Conservation (phyloP, 2,113 vertebrate species). For the Psettodes erumei region DNA sequence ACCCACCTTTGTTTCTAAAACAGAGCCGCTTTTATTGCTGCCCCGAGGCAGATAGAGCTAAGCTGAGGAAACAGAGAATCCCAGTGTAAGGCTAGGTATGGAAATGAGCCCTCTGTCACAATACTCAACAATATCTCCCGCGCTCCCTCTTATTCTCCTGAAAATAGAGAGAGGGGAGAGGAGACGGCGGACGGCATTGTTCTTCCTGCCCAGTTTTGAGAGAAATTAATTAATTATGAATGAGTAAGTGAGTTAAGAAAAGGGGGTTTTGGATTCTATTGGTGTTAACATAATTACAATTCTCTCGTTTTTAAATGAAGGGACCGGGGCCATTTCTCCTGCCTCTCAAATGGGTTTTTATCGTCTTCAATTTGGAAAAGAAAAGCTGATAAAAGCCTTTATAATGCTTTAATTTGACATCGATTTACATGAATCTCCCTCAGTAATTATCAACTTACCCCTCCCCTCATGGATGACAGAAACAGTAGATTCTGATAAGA, state of each 20-base stretch:
- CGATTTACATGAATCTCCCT: slow-evolving; percentile 83
- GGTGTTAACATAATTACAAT: slow-evolving; percentile 86
- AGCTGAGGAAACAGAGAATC: slow-evolving; percentile 73
- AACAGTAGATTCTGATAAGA: slow-evolving; percentile 81
- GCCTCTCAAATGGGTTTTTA: slow-evolving; percentile 80
- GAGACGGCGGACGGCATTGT: slow-evolving; percentile 72
- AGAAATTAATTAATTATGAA: slow-evolving; percentile 87
- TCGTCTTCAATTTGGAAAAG: slow-evolving; percentile 85
- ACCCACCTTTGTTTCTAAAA: slow-evolving; percentile 76
- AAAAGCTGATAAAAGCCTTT: slow-evolving; percentile 86
- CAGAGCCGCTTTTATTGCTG: slow-evolving; percentile 79
- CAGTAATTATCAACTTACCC: slow-evolving; percentile 81
- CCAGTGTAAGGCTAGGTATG: slow-evolving; percentile 73
- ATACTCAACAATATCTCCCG: slow-evolving; percentile 80
- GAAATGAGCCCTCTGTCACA: slow-evolving; percentile 82
- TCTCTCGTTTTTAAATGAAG: slow-evolving; percentile 74
- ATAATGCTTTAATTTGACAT: slow-evolving; percentile 85
- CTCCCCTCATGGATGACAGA: slow-evolving; percentile 73
- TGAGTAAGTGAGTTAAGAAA: slow-evolving; percentile 81
- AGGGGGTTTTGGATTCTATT: slow-evolving; percentile 71
- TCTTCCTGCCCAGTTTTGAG: slow-evolving; percentile 76
- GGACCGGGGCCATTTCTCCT: slow-evolving; percentile 68
- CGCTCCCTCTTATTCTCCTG: slow-evolving; percentile 58
- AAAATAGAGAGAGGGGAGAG: slow-evolving; percentile 62
- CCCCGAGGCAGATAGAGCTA: slow-evolving; percentile 72